Base-by-base conservation (phyloP, 2,797 vertebrate genomes). In the Harpagifer antarcticus region DNA sequence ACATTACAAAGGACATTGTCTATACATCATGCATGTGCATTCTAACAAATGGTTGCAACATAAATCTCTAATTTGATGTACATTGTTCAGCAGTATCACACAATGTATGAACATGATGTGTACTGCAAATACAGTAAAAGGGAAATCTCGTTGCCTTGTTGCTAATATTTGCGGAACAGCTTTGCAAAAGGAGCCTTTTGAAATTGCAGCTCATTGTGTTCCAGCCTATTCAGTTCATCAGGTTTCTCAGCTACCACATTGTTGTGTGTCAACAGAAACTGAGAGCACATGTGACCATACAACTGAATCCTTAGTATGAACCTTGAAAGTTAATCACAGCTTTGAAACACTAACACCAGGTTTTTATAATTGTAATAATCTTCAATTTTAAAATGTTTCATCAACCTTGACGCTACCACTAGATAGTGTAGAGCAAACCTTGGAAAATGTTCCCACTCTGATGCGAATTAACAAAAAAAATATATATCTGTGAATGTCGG, bases 251-350 rank as follows among this genome's bases (percentile, higher is more conserved):
- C 75, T 75, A 81, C 66, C 59, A 64, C 57, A 45, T 47, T 84
- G 17, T 83, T 88, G 68, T 86, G 74, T 86, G 77, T 90, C 76
- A 88, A 87, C 86, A 87, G 57, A 88, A 40, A 75, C 78, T 42
- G 19, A 7, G 65, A 88, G 78, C 85, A 88, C 80, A 77, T 90
- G 69, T 83, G 79, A 83, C 50, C 17, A 23, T 16, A 47, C 19
- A 58, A 55, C 45, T 54, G 37, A 44, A 63, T 77, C 44, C 60
- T 61, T 33, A 66, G 49, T 43, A 20, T 49, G 56, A 83, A 59
- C 62, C 44, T 49, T 61, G 42, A 42, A 72, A 64, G 79, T 72
- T 15, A 85, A 67, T 66, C 74, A 52, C 42, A 59, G 48, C 55
- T 70, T 15, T 67, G 4, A 56, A 72, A 68, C 12, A 47, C 27